Base-by-base conservation (phyloP, 2,113 vertebrate species). In the Varanus komodoensis region DNA sequence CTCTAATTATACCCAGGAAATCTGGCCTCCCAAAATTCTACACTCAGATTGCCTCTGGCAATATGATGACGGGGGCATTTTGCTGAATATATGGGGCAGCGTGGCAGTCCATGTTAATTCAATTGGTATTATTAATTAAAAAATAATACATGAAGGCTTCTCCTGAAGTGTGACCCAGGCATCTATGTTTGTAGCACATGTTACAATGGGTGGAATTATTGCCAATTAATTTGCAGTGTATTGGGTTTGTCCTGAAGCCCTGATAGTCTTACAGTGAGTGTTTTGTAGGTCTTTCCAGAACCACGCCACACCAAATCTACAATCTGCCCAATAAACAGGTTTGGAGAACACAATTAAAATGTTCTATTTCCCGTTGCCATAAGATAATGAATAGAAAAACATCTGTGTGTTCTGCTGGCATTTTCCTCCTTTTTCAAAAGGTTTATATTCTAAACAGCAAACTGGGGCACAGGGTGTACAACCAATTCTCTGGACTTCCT, bases 261-360 rank as follows among this genome's bases (percentile, higher is more conserved):
- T 67, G 3, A 32, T n/a, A 86, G 48, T 23, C 48, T 54, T 54
- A 14, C 71, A 12, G 38, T 15, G 89, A 93, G 67, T 92, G 67
- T 64, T 92, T 89, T 92, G 85, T 5, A 34, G 3, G 83, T 34
- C 8, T 6, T 82, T 92, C 8, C 44, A 54, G 29, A 38, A n/a
- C 71, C 32, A 29, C 4, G 23, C 27, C 34, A 29, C 68, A 19
- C 50, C 12, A 85, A 50, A 27, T n/a, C 75, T 57, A 21, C 32
- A 89, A 2, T 90, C 91, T 90, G 17, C 77, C 67, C 29, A 89
- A 71, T 61, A 86, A 92, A 25, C 3, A 83, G 15, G 0, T 84
- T 91, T 93, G 12, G 6, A 23, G 54, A 93, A 77, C 4, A 71
- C 69, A 29, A 68, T 69, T 78, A 57, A 84, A 74, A 82, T 1